Percentiles rank a stretch among this genome's conserved stretches.
Conservation (phyloP, 2,797 vertebrate species). For the Euthynnus affinis region DNA sequence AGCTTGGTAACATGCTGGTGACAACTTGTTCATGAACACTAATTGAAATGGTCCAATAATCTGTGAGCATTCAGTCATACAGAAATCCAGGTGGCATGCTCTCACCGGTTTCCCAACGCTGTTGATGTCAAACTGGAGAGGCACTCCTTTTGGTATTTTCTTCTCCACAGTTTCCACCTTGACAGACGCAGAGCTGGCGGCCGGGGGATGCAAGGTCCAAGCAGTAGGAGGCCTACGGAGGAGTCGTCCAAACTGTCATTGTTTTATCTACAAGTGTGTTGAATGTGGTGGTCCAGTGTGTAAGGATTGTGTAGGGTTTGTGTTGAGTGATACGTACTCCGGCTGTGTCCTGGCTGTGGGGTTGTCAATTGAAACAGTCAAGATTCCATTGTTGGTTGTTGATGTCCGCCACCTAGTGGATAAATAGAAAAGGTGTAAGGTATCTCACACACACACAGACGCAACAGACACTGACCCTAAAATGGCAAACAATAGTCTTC, state of each 20-base stretch:
- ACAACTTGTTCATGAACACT: no score
- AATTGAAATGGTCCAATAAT: not conserved
- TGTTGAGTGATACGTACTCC: slow-evolving; percentile 83
- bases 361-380: slow-evolving; percentile 97
- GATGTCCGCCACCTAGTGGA: slow-evolving; percentile 93
- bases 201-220: slow-evolving; percentile 88
- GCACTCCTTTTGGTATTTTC: slow-evolving; percentile 95
- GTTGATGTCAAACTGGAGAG: slow-evolving; percentile 97
- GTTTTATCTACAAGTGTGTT: no score
- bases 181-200: slow-evolving; percentile 78
- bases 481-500: slow-evolving; percentile 4
- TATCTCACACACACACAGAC: not conserved
- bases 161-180: slow-evolving; percentile 87
- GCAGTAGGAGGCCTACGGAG: slow-evolving; percentile 83
- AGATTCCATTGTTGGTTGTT: slow-evolving; percentile 89
- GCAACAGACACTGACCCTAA: not conserved
- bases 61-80: not conserved
- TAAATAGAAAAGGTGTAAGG: slow-evolving; percentile 14
- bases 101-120: slow-evolving; percentile 96
- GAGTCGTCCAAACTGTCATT: not conserved
- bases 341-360: slow-evolving; percentile 89
- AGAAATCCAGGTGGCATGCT: not conserved
- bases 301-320: not conserved
- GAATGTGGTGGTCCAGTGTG: no score
- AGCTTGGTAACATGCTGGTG: no score